Evolutionary conservation across 2,888 invertebrate species (phyloP), one percentile per base, ranked within the genome.

Genomic region (Automeris io): DNA sequence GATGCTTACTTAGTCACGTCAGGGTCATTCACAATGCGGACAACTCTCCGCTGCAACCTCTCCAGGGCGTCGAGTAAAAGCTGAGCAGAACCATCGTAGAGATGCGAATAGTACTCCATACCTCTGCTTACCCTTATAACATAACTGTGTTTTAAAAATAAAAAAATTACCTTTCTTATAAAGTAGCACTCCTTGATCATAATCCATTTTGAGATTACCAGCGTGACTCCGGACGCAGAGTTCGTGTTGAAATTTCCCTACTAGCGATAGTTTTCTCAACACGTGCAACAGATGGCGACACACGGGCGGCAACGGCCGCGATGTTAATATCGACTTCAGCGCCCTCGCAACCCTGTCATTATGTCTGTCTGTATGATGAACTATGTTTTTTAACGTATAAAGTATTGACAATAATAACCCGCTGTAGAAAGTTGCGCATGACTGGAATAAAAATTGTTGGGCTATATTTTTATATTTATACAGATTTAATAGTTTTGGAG

Each of bases 161-260:
- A n/a, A n/a, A n/a, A n/a, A n/a, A n/a, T 33, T 46, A 85, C 85
- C 80, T 68, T 73, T 76, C 32, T 63, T 82, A 56, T 69, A 86
- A 37, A 81, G 47, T 41, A 81, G 41, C 1, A 85, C 77, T 0
- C 86, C 86, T 56, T 85, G 83, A 35, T 82, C 80, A 49, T 77
- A 75, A 49, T 87, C 85, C 41, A 64, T 41, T 48, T 64, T 78
- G 16, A 85, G 43, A 38, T 82, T 78, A 1, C 74, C 77, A 1
- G 41, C 42, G 1, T 45, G 52, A 4, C 49, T 54, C 1, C 62
- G 59, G 0, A 61, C 54, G 40, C 85, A 85, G 8, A 76, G 49
- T 0, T 37, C 35, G 1, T 46, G 51, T 35, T 55, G 13, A n/a
- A 65, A 54, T 1, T 40, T 37, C 1, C 60, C 55, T 39, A 47